Conservation (phyloP, 2,888 invertebrate species). For the Thumatha senex region DNA sequence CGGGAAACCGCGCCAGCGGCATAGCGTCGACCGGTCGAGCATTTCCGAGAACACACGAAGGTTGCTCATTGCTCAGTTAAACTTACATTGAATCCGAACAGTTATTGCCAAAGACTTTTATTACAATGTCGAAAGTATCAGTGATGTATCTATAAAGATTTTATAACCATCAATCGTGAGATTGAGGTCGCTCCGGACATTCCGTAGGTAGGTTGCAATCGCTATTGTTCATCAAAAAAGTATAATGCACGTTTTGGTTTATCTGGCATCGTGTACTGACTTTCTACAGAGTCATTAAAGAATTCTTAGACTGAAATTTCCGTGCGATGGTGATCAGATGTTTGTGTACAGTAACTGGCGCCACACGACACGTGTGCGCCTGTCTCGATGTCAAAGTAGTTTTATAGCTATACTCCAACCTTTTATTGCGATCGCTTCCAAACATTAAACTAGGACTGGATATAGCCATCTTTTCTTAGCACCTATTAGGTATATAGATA, state of each 20-base stretch:
- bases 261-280: conserved; percentile 45
- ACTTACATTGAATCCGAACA: conserved; percentile 61
- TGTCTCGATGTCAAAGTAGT: conserved; percentile 38
- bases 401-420: conserved; percentile 13
- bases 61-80: conserved; percentile 66
- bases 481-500: background rate
- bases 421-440: conserved; percentile 1
- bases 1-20: conserved; percentile 49
- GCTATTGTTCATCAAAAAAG: conserved; percentile 32
- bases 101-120: conserved; percentile 66
- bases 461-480: background rate
- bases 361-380: conserved; percentile 13
- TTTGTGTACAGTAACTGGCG: conserved; percentile 18
- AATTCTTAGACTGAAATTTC: conserved; percentile 40
- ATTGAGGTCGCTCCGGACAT: conserved; percentile 51
- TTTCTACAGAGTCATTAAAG: conserved; percentile 51
- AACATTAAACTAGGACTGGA: background rate
- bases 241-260: conserved; percentile 37
- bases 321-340: conserved; percentile 47
- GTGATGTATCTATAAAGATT: conserved; percentile 40
- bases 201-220: conserved; percentile 25
- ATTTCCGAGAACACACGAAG: conserved; percentile 72
- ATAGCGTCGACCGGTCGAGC: conserved; percentile 59
- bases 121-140: conserved; percentile 34
- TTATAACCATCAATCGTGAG: conserved; percentile 43